Base-by-base conservation (phyloP, 2,888 invertebrate genomes). In the Apoda limacodes region DNA sequence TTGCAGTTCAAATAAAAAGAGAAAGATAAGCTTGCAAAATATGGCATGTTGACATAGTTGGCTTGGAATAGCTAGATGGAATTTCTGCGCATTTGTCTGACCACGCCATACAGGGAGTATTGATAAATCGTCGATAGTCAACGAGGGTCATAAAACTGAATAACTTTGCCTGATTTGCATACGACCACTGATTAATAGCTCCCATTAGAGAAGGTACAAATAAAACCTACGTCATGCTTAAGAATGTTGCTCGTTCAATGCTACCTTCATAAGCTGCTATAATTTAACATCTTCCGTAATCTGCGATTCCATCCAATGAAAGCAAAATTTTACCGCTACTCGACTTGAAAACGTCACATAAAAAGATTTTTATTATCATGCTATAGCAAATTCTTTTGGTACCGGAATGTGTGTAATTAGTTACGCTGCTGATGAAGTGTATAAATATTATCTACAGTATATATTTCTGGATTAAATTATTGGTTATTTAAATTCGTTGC, bases 141-240 rank as follows among this genome's bases (percentile, higher is more conserved):
- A n/a, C n/a, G n/a, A n/a, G n/a, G n/a, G n/a, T n/a, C n/a, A n/a
- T n/a, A n/a, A n/a, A n/a, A n/a, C n/a, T n/a, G n/a, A n/a, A n/a
- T n/a, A n/a, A n/a, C n/a, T n/a, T n/a, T 55, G 56, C 56, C 50
- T 63, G 49, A 72, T 74, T 74, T 70, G 65, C 71, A 70, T 74
- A 68, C 59, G 51, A 58, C 52, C 60, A 44, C 64, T 62, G 63
- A 64, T 64, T 67, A 61, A 64, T 25, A 25, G 9, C 13, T 22
- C n/a, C 11, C 22, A 7, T 22, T 10, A n/a, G 22, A 22, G 22
- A 10, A n/a, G n/a, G n/a, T n/a, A n/a, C n/a, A n/a, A n/a, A n/a
- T n/a, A n/a, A n/a, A n/a, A n/a, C n/a, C n/a, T n/a, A n/a, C 54
- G 47, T 48, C 50, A n/a, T 36, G 40, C 44, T 50, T 45, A 55